Evolutionary conservation across 2,888 invertebrate species (phyloP).

Genomic region (Malacosoma neustria): DNA sequence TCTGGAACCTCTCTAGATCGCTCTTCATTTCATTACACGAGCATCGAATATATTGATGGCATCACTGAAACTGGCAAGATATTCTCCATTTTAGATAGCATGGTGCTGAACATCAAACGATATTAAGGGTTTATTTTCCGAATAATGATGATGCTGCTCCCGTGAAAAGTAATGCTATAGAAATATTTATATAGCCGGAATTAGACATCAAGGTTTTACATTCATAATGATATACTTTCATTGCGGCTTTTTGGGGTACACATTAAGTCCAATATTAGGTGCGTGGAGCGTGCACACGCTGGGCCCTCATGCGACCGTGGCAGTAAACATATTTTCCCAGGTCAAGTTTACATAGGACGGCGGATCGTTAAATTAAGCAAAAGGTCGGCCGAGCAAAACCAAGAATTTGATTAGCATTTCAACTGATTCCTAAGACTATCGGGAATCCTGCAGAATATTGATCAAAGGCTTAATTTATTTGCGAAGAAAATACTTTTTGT

Average conservation of each 20-base stretch:
- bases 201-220: too few relatives aligned
- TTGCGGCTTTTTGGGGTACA: not conserved
- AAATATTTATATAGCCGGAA: too few relatives aligned
- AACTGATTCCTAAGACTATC: conserved; percentile 19
- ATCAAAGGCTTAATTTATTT: conserved; percentile 11
- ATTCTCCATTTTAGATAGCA: too few relatives aligned
- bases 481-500: not conserved
- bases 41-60: too few relatives aligned
- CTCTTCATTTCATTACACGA: too few relatives aligned
- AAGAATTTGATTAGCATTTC: conserved; percentile 37
- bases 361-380: conserved; percentile 28
- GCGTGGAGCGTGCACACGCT: conserved; percentile 8
- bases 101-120: too few relatives aligned
- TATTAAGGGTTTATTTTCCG: too few relatives aligned
- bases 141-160: too few relatives aligned
- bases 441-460: conserved; percentile 20
- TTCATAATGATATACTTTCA: too few relatives aligned
- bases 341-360: conserved; percentile 31
- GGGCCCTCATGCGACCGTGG: conserved; percentile 23
- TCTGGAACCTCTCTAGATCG: too few relatives aligned
- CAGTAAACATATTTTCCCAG: conserved; percentile 21
- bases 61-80: too few relatives aligned
- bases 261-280: not conserved
- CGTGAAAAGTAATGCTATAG: too few relatives aligned
- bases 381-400: conserved; percentile 33